Conservation (phyloP, 64 coral and sea anemone species). For the Montipora efflorescens region DNA sequence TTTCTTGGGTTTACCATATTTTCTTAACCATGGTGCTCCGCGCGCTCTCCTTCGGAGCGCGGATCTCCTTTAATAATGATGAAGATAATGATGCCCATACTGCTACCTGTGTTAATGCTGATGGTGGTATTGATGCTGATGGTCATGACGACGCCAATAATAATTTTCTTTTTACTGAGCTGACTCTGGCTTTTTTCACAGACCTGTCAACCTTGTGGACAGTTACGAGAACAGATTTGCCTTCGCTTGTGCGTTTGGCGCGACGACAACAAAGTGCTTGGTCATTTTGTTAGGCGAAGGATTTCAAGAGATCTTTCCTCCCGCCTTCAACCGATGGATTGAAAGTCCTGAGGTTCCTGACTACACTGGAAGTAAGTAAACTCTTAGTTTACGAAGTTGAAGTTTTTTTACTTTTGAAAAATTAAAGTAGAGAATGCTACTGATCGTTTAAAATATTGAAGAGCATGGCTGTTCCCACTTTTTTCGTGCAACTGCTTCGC, state of each 20-base stretch:
- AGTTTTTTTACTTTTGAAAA: too few relatives aligned
- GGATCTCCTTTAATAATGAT: too few relatives aligned
- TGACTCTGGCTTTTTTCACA: neutral
- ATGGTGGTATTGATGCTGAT: too few relatives aligned
- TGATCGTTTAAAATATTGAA: too few relatives aligned
- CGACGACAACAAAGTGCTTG: conserved; percentile 42
- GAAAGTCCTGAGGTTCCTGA: neutral
- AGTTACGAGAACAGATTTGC: conserved; percentile 65
- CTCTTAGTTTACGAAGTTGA: neutral
- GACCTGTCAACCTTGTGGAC: conserved; percentile 62
- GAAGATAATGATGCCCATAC: too few relatives aligned
- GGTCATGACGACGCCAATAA: neutral
- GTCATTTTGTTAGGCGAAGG: conserved; percentile 3
- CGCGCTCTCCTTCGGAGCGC: too few relatives aligned
- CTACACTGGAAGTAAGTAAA: conserved; percentile 28
- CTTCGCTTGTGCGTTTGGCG: conserved; percentile 65
- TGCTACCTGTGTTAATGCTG: too few relatives aligned
- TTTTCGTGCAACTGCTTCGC: too few relatives aligned
- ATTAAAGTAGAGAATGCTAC: too few relatives aligned
- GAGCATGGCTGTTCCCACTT: too few relatives aligned
- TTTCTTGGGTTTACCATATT: too few relatives aligned
- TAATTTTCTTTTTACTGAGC: neutral
- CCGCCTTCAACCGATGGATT: neutral
- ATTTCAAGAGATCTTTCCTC: neutral
- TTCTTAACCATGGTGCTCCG: too few relatives aligned